A percentile compares a stretch with the other conserved stretches of the same genome.
Conservation (phyloP, 2,113 vertebrate genomes). For the Cryptotis parvus region DNA sequence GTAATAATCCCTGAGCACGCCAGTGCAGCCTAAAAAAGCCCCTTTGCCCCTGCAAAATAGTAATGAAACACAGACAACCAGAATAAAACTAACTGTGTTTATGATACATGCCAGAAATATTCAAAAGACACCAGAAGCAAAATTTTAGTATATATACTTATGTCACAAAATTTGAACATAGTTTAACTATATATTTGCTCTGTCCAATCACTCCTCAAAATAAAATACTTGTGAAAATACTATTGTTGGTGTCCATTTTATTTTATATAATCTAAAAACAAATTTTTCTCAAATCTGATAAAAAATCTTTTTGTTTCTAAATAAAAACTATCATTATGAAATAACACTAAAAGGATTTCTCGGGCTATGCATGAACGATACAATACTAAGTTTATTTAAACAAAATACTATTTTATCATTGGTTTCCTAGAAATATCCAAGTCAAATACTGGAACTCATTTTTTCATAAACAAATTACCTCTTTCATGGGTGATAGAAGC, state of each 20-base stretch:
- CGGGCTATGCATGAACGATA: too few relatives aligned
- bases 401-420: neutral
- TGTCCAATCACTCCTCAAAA: conserved; percentile 1
- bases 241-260: neutral
- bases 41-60: too few relatives aligned
- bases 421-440: neutral
- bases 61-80: too few relatives aligned
- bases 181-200: neutral
- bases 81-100: neutral
- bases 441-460: neutral
- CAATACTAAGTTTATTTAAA: neutral
- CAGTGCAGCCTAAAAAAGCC: too few relatives aligned
- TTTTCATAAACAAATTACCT: neutral
- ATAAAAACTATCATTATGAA: too few relatives aligned
- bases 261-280: neutral
- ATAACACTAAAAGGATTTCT: too few relatives aligned
- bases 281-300: neutral
- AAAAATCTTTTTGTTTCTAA: neutral
- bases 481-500: neutral
- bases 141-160: neutral
- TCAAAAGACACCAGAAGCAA: neutral
- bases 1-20: too few relatives aligned
- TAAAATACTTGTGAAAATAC: neutral
- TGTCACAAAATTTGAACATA: conserved; percentile 12
- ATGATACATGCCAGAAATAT: neutral